These are phyloP conservation scores for Scomber colias DNA, from an alignment of 2,113 vertebrate species.

Conservation along the genomic window DNA sequence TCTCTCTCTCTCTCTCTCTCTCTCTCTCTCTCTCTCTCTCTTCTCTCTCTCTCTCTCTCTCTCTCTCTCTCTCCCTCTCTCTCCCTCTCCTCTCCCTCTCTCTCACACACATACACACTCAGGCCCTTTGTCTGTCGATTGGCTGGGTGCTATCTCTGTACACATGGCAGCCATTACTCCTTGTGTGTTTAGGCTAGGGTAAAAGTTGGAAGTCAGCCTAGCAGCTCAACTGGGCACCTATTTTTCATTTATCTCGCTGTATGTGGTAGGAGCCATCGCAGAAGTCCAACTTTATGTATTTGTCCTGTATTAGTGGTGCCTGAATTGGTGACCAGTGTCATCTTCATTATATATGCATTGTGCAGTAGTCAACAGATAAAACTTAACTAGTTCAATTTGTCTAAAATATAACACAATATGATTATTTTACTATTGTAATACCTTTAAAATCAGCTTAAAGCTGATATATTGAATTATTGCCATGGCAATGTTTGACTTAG, in stretches of 20 bases:
- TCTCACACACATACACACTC: conserved; percentile 1
- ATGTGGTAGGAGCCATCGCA: background rate
- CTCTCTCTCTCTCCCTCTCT: background rate
- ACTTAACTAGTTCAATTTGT: too few species aligned
- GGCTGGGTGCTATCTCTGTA: conserved; percentile 64
- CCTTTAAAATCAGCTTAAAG: too few species aligned
- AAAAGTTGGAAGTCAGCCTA: conserved; percentile 42
- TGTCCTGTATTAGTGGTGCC: background rate
- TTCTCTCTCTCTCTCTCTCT: background rate
- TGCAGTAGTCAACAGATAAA: background rate
- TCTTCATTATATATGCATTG: background rate
- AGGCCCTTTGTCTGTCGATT: conserved; percentile 40
- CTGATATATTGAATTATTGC: too few species aligned
- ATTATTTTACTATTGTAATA: too few species aligned
- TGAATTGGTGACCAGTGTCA: background rate
- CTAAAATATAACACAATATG: too few species aligned
- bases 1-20: background rate
- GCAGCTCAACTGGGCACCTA: conserved; percentile 13
- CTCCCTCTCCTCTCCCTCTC: too few species aligned
- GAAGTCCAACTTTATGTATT: conserved; percentile 7
- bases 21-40: background rate
- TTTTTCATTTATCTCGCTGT: conserved; percentile 8
- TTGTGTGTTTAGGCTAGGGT: conserved; percentile 59
- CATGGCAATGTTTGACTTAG: too few species aligned
- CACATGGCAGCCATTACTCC: conserved; percentile 74